Base-by-base conservation (phyloP, 2,797 vertebrate species). In the Hirundo rustica region DNA sequence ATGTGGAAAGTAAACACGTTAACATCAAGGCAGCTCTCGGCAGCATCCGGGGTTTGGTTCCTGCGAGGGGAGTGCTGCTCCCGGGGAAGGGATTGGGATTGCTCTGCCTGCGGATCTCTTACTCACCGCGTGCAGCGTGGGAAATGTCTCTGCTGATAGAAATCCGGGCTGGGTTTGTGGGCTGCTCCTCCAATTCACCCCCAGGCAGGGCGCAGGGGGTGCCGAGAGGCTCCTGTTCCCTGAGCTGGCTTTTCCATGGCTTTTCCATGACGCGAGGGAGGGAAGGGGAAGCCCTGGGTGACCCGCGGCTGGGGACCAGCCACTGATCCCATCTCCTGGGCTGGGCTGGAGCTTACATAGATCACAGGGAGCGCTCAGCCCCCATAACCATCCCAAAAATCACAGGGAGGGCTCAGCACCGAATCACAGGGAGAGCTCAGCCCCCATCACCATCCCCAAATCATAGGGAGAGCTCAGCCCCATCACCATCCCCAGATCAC, bases 11-110 rank as follows among this genome's bases (percentile, higher is more conserved):
- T 6, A 79, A 89, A 79, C 87, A 77, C 51, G n/a, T 44, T 32
- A 7, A 29, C 17, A n/a, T 1, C 48, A 55, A 53, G 76, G 76
- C 61, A 10, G 64, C 48, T 23, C 48, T 18, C 71, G 2, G 17
- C 0, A 1, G 53, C 23, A 0, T 2, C 22, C 9, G 66, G 47
- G 44, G 9, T 13, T 45, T 9, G 2, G 6, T 2, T 15, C 13
- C 67, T 1, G 45, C 1, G 1, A 3, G 12, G 1, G 34, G 36
- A 40, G 8, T 5, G 54, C 86, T 6, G n/a, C 1, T 16, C 21
- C 0, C 3, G 4, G 34, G 78, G 26, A 15, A 7, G 53, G 51
- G 51, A 20, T 8, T 16, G 30, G 5, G 16, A 4, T 9, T 2
- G 29, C 60, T 51, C 21, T 10, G 36, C 16, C 60, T 0, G 15